A percentile compares a stretch with the other conserved stretches of the same genome.
Conservation (phyloP, 2,888 invertebrate species). For the Brenthis hecate region DNA sequence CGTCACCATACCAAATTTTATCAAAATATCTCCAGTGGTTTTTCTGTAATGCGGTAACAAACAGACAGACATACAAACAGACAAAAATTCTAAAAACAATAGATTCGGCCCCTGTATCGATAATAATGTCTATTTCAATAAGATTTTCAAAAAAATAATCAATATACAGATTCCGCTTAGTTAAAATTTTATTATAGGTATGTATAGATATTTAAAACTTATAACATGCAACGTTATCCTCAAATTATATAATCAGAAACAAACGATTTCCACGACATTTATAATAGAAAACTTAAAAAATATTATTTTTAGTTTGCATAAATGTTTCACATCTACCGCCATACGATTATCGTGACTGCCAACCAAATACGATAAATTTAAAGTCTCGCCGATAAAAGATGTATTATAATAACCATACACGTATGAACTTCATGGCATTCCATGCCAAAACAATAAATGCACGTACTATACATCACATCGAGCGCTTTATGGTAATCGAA, state of each 20-base stretch:
- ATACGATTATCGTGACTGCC: conserved; percentile 36
- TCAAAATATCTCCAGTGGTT: too few relatives aligned
- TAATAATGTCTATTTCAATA: too few relatives aligned
- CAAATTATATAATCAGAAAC: background rate
- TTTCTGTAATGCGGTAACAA: too few relatives aligned
- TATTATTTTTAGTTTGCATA: conserved; percentile 17
- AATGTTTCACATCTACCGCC: conserved; percentile 26
- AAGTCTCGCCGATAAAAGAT: conserved; percentile 34
- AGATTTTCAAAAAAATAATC: too few relatives aligned
- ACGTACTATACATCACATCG: conserved; percentile 75
- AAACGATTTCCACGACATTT: background rate
- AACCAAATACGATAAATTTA: conserved; percentile 35
- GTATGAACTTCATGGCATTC: conserved; percentile 37
- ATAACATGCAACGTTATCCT: background rate
- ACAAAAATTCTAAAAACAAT: too few relatives aligned
- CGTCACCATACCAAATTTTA: too few relatives aligned
- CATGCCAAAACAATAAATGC: conserved; percentile 65
- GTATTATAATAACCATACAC: conserved; percentile 38
- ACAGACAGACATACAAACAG: too few relatives aligned
- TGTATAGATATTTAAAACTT: background rate
- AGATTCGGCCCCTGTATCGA: too few relatives aligned
- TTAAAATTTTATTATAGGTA: too few relatives aligned
- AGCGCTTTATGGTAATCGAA: conserved; percentile 82
- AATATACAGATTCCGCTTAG: too few relatives aligned
- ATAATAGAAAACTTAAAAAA: conserved; percentile 5